These are phyloP conservation scores for Psittacula cyanocephala DNA, from an alignment of 2,113 vertebrate genomes.

Conservation along the genomic window DNA sequence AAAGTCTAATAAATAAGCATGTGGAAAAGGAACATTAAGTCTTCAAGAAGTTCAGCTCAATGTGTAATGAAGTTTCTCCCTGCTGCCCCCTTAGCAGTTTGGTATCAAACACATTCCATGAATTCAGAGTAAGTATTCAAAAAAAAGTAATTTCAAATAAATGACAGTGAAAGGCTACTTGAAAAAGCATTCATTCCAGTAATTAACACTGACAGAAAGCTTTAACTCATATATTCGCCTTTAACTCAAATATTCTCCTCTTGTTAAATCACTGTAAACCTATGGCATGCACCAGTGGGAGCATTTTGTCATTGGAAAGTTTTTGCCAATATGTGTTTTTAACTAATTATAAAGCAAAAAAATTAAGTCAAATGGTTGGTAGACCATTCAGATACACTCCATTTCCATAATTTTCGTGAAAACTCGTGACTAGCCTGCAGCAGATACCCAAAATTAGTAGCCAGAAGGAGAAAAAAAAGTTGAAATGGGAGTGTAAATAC, in stretches of 20 bases:
- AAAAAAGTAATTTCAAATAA: neutral
- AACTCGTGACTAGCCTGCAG: neutral
- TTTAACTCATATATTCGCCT: rapidly evolving
- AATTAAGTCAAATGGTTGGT: neutral
- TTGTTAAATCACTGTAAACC: neutral
- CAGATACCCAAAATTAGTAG: neutral
- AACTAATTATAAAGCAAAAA: neutral
- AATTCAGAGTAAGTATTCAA: neutral
- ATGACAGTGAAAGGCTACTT: neutral
- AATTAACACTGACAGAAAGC: neutral
- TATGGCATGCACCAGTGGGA: neutral
- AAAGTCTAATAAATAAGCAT: neutral
- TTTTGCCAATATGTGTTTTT: neutral
- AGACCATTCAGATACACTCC: neutral
- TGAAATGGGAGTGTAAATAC: neutral
- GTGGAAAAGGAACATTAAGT: neutral
- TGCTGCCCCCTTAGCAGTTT: neutral
- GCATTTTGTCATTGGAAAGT: neutral
- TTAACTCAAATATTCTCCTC: neutral
- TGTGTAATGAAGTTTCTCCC: neutral
- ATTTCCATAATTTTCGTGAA: neutral
- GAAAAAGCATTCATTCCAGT: neutral
- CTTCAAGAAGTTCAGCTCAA: neutral
- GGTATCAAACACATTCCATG: neutral
- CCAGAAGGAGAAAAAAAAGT: neutral